Evolutionary conservation across 2,888 invertebrate genomes (phyloP).

Genomic region (Cetonia aurata): DNA sequence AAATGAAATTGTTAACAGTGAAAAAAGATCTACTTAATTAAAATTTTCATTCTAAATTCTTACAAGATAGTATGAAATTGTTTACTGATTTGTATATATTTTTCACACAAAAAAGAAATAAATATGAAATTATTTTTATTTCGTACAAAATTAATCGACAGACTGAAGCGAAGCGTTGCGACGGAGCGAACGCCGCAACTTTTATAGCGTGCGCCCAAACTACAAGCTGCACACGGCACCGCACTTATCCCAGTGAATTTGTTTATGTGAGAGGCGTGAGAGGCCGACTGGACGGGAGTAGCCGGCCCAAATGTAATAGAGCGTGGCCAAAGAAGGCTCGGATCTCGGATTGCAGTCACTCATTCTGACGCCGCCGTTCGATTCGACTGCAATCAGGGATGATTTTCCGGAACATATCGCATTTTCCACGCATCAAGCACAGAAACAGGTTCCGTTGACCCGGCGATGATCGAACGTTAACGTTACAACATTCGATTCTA

Average conservation of each 20-base stretch:
- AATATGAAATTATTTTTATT: background rate
- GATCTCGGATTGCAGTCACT: slow-evolving; percentile 58
- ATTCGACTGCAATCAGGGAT: slow-evolving; percentile 50
- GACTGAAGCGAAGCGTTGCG: slow-evolving; percentile 8
- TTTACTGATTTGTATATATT: too few species aligned
- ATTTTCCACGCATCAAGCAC: slow-evolving; percentile 3
- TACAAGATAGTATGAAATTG: too few species aligned
- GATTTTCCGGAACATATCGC: slow-evolving; percentile 30
- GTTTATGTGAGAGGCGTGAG: slow-evolving; percentile 31
- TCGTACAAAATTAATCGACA: slow-evolving; percentile 6
- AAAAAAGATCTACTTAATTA: too few species aligned
- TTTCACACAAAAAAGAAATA: background rate
- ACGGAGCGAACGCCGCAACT: slow-evolving; percentile 14
- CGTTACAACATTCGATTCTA: background rate
- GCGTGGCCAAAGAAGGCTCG: slow-evolving; percentile 61
- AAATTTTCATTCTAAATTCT: too few species aligned
- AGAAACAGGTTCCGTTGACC: background rate
- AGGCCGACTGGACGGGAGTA: slow-evolving; percentile 40
- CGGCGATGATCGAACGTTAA: background rate
- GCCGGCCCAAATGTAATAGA: slow-evolving; percentile 53
- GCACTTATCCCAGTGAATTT: slow-evolving; percentile 31
- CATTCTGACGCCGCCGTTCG: slow-evolving; percentile 50
- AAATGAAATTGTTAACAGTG: too few species aligned
- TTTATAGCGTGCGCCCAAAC: slow-evolving; percentile 9
- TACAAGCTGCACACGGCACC: slow-evolving; percentile 49